These are phyloP conservation scores for Emydoidea blandingii DNA, from an alignment of 2,797 vertebrate species.

Conservation along the genomic window DNA sequence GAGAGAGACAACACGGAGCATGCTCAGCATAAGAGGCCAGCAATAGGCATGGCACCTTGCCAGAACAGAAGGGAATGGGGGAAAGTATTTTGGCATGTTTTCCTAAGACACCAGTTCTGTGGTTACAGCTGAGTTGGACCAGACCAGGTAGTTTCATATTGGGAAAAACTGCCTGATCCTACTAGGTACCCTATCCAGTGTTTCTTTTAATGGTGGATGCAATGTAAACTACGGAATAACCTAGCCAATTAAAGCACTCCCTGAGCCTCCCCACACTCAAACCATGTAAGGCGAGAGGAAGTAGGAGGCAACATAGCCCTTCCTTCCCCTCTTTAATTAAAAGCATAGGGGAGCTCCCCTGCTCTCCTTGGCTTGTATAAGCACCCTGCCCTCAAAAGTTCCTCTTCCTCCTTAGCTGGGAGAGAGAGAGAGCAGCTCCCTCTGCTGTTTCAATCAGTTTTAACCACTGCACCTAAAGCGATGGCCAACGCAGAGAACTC, in stretches of 20 bases:
- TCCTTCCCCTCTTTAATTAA: neutral
- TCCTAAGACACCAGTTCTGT: neutral
- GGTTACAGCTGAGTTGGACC: neutral
- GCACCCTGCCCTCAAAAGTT: neutral
- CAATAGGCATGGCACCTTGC: neutral
- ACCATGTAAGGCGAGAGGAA: too few species aligned
- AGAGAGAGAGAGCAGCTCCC: rapidly evolving
- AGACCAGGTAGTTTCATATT: neutral
- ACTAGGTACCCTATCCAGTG: too few species aligned
- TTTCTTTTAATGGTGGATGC: too few species aligned
- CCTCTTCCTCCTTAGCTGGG: neutral
- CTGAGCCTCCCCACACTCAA: too few species aligned
- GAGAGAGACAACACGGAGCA: neutral
- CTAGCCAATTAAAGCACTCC: too few species aligned
- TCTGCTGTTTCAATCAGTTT: neutral
- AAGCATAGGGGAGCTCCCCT: neutral
- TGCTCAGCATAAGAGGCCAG: neutral
- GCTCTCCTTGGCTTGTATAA: rapidly evolving
- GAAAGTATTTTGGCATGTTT: neutral
- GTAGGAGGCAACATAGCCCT: too few species aligned
- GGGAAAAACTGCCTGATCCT: too few species aligned
- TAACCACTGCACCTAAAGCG: neutral
- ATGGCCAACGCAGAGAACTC: neutral
- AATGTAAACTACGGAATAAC: too few species aligned
- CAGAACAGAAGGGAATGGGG: neutral